Evolutionary conservation across 2,797 vertebrate genomes (phyloP).

Genomic region (Lophura swinhoii): DNA sequence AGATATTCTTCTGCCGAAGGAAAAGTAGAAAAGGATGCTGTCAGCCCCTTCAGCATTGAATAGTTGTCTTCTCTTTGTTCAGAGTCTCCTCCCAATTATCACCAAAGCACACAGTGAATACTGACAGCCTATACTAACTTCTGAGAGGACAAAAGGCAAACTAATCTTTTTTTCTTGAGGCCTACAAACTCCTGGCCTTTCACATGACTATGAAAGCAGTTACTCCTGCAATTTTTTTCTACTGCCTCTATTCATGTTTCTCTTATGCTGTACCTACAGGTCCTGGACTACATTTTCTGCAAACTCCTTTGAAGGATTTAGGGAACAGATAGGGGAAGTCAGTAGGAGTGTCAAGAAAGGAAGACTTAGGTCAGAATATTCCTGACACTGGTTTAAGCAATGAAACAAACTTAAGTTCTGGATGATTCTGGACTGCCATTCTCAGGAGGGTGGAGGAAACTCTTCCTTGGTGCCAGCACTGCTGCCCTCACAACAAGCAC

Average conservation of each 20-base stretch:
- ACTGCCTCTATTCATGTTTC: background rate
- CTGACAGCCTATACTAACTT: background rate
- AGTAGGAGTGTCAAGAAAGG: background rate
- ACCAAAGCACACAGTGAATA: background rate
- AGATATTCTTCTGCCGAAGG: background rate
- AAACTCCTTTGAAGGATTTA: background rate
- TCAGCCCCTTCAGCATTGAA: background rate
- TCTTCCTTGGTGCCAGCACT: background rate
- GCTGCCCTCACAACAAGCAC: background rate
- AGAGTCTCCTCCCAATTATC: background rate
- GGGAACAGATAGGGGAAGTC: background rate
- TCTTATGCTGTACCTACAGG: background rate
- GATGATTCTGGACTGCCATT: background rate
- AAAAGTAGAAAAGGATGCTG: background rate
- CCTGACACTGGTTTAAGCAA: background rate
- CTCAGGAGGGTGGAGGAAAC: accelerated
- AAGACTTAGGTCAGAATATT: background rate
- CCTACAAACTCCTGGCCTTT: background rate
- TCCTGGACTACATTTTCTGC: background rate
- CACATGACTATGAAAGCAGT: background rate
- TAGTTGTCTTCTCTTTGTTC: background rate
- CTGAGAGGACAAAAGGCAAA: background rate
- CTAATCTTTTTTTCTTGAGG: background rate
- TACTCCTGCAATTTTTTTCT: background rate
- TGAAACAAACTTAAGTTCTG: background rate